Conservation (phyloP, 2,113 vertebrate genomes). For the Poeciliopsis turrubarensis region DNA sequence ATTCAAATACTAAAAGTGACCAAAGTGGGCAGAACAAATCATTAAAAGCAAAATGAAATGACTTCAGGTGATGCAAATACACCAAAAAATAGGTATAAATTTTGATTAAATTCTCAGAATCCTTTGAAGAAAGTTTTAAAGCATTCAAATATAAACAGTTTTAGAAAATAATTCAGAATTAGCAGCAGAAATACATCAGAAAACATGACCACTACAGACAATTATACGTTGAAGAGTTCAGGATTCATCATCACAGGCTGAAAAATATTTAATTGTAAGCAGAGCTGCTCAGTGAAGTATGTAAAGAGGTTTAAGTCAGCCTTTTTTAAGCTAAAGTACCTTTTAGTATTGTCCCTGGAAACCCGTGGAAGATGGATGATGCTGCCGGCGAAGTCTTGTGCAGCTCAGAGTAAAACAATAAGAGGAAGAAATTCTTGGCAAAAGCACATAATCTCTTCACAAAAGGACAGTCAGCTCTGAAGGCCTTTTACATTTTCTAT, state of each 20-base stretch:
- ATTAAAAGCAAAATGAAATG: not conserved
- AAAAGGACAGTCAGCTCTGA: not conserved
- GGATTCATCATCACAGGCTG: slow-evolving; percentile 45
- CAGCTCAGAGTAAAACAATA: slow-evolving; percentile 38
- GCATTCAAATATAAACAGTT: not conserved
- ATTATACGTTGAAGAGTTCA: slow-evolving; percentile 4
- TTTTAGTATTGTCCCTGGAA: slow-evolving; percentile 41
- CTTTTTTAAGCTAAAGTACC: slow-evolving; percentile 52
- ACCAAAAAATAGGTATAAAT: too few species aligned
- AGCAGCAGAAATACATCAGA: slow-evolving; percentile 24
- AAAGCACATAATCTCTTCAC: not conserved
- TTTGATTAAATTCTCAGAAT: not conserved
- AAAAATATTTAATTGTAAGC: slow-evolving; percentile 62
- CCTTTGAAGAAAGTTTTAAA: too few species aligned
- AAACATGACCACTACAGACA: slow-evolving; percentile 7
- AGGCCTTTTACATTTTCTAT: not conserved
- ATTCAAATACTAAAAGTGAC: too few species aligned
- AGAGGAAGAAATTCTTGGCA: slow-evolving; percentile 18
- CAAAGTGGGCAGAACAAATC: too few species aligned
- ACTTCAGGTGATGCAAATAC: not conserved
- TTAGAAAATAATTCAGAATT: not conserved
- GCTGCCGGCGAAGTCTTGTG: not conserved
- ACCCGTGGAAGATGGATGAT: slow-evolving; percentile 55
- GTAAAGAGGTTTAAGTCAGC: slow-evolving; percentile 65
- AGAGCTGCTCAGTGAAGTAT: slow-evolving; percentile 62